phyloP scores from a whole-genome alignment of 2,888 invertebrate species.

The Heliconius erato region DNA sequence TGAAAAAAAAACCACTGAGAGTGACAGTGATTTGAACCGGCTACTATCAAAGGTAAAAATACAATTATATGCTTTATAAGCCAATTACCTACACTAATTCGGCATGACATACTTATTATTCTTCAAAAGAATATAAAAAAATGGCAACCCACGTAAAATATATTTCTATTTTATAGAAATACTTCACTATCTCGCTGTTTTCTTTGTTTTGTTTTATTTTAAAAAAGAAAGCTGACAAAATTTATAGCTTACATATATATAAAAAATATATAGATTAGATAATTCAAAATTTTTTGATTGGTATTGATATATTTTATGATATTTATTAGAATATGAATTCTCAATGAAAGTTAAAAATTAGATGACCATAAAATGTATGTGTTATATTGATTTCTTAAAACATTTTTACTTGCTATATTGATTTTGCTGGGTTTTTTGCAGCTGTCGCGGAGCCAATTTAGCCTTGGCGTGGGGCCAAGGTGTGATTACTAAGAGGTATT shows the following conservation, averaged over 20 bases:
- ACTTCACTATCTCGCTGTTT: background rate
- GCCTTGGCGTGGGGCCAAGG: conserved; percentile 22
- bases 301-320: background rate
- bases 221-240: background rate
- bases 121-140: background rate
- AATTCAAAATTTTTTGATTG: background rate
- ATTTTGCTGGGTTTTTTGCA: conserved; percentile 11
- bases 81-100: background rate
- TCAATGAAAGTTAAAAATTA: conserved; percentile 2
- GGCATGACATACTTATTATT: background rate
- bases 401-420: background rate
- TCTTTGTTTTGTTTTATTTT: background rate
- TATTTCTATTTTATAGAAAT: background rate
- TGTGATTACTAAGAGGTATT: conserved; percentile 8
- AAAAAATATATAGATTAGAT: background rate
- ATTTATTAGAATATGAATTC: background rate
- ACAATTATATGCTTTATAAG: background rate
- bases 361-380: background rate
- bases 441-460: conserved; percentile 26
- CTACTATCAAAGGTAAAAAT: background rate
- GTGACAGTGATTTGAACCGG: no score
- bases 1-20: background rate
- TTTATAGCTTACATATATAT: background rate
- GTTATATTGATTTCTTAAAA: background rate
- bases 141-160: background rate